phyloP scores from a whole-genome alignment of 1,140 invertebrate species.

The Drosophila paulistorum region DNA sequence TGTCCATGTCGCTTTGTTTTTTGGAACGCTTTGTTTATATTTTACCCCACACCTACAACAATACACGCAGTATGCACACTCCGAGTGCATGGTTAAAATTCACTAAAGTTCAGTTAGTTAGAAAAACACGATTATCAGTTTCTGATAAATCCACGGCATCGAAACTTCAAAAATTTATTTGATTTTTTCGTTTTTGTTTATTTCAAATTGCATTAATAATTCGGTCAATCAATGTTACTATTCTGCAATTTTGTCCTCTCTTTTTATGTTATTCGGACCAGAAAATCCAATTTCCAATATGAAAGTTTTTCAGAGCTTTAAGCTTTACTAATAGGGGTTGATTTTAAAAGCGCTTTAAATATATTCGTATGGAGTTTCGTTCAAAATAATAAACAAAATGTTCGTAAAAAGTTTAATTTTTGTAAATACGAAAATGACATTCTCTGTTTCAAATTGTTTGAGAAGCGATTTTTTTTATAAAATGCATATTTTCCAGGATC shows the following conservation, averaged over 20 bases:
- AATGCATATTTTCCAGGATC: no score
- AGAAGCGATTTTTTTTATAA: no score
- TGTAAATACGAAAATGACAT: no score
- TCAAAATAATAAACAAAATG: no score
- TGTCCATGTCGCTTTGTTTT: not conserved
- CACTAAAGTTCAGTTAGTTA: not conserved
- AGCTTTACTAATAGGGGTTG: not conserved
- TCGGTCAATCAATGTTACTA: not conserved
- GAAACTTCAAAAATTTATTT: not conserved
- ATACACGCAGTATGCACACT: not conserved
- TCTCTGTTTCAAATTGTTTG: no score
- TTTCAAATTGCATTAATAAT: not conserved
- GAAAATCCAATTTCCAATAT: not conserved
- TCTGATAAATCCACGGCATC: not conserved
- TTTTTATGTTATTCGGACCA: not conserved
- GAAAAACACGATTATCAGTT: not conserved
- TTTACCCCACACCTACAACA: slow-evolving; percentile 1
- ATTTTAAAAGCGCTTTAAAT: not conserved
- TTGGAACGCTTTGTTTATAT: not conserved
- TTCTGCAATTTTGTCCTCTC: not conserved
- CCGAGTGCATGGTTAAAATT: not conserved
- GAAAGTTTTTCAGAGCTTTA: not conserved
- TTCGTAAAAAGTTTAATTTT: no score
- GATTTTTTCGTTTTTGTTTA: not conserved
- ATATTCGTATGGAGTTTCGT: not conserved